These are phyloP conservation scores for Lophius piscatorius DNA, from an alignment of 2,113 vertebrate genomes.

Conservation along the genomic window DNA sequence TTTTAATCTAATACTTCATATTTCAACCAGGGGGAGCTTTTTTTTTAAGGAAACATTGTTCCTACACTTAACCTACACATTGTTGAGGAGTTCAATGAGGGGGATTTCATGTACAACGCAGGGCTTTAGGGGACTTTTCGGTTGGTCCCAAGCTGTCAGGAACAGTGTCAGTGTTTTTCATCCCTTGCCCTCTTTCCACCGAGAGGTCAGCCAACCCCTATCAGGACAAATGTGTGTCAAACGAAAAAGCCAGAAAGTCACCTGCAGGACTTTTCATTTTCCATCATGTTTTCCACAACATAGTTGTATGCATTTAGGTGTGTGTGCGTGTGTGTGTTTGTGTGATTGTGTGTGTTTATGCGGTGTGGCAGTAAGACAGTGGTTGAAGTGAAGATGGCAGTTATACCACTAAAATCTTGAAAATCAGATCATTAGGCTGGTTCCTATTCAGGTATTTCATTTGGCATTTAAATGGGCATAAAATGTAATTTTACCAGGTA, in stretches of 20 bases:
- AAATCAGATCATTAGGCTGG: constrained; percentile 19
- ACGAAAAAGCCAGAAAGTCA: constrained; percentile 85
- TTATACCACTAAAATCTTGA: constrained; percentile 21
- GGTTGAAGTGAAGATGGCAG: constrained; percentile 10
- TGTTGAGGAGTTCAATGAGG: no score
- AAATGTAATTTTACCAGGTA: constrained; percentile 37
- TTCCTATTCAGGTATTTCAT: constrained; percentile 34
- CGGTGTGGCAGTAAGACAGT: constrained; percentile 2
- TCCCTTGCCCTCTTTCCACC: constrained; percentile 75
- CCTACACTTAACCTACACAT: no score
- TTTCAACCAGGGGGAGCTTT: no score
- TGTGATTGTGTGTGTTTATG: neutral
- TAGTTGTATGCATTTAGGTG: no score
- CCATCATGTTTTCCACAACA: no score
- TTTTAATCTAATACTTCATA: no score
- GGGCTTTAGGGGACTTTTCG: no score
- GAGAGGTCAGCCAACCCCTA: constrained; percentile 88
- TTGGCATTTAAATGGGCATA: constrained; percentile 31
- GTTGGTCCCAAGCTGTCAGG: no score
- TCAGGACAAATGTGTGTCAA: constrained; percentile 91
- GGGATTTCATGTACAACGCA: no score
- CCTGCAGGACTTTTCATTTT: constrained; percentile 88
- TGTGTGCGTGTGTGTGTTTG: constrained; percentile 3
- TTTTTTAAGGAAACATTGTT: no score
- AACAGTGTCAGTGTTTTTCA: constrained; percentile 49